These are phyloP conservation scores for Ophiothrix spiculata DNA, from an alignment of 35 echinoderm and acorn worm genomes.

Conservation along the genomic window DNA sequence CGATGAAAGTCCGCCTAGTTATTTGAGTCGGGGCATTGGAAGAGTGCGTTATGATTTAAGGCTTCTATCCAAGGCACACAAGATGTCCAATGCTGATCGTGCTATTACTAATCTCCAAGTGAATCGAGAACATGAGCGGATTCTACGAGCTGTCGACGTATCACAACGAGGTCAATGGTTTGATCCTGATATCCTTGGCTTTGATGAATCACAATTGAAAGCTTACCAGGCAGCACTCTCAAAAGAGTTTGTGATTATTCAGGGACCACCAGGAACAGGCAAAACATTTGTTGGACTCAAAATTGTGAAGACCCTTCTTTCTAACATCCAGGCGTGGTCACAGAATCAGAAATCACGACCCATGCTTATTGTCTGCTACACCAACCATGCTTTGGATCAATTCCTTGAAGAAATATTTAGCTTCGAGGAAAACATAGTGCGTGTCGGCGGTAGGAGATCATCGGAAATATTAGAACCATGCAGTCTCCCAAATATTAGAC, in stretches of 20 bases:
- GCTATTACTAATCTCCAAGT: neutral
- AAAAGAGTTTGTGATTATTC: slow-evolving; percentile 48
- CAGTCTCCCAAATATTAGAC: neutral
- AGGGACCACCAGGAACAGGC: slow-evolving; percentile 67
- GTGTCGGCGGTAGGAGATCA: slow-evolving; percentile 71
- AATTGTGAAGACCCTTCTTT: slow-evolving; percentile 42
- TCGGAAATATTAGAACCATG: slow-evolving; percentile 21
- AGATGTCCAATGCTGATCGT: no score
- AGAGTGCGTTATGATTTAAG: slow-evolving; percentile 53
- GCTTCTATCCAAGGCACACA: neutral
- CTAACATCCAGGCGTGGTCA: slow-evolving; percentile 15
- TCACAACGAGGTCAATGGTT: slow-evolving; percentile 18
- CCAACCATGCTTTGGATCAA: slow-evolving; percentile 90
- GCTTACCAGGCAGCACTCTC: slow-evolving; percentile 47
- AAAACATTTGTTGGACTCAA: slow-evolving; percentile 75
- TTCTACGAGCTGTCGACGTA: neutral
- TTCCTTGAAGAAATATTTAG: slow-evolving; percentile 70
- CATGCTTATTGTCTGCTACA: slow-evolving; percentile 81
- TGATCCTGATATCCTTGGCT: neutral
- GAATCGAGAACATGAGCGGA: neutral
- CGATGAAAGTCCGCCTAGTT: slow-evolving; percentile 38
- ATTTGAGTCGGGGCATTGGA: slow-evolving; percentile 18
- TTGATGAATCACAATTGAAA: slow-evolving; percentile 47
- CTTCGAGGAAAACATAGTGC: slow-evolving; percentile 49
- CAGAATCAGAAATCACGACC: no score